A percentile compares a stretch with the other conserved stretches of the same genome.
Evolutionary conservation across 2,888 invertebrate species (phyloP).

Genomic region (Taphrorychus bicolor): DNA sequence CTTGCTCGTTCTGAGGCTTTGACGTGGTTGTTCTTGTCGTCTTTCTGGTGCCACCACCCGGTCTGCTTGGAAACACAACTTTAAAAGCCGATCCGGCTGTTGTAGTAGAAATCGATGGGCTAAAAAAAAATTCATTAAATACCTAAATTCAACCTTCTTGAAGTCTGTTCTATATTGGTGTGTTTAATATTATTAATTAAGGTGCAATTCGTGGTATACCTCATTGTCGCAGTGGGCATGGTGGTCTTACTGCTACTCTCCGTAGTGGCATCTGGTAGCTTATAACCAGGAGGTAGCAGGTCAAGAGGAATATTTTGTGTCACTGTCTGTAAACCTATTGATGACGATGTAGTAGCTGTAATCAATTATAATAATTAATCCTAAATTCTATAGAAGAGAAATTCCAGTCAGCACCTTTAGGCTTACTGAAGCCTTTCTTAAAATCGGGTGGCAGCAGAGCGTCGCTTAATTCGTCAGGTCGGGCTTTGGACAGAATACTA

Average conservation of each 20-base stretch:
- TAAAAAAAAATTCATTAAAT: not conserved
- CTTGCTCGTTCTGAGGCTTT: slow-evolving; percentile 40
- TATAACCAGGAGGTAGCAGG: slow-evolving; percentile 63
- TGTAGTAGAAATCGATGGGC: slow-evolving; percentile 39
- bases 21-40: slow-evolving; percentile 52
- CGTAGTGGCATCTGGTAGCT: slow-evolving; percentile 42
- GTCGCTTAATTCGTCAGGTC: slow-evolving; percentile 41
- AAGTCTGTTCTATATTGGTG: too few relatives aligned
- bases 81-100: slow-evolving; percentile 66
- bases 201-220: too few relatives aligned
- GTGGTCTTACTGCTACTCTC: not conserved
- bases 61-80: slow-evolving; percentile 81
- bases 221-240: not conserved
- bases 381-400: not conserved
- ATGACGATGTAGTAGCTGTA: slow-evolving; percentile 46
- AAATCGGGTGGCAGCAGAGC: slow-evolving; percentile 71
- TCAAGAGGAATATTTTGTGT: slow-evolving; percentile 27
- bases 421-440: slow-evolving; percentile 17
- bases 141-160: too few relatives aligned
- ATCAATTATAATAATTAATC: not conserved
- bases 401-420: slow-evolving; percentile 40
- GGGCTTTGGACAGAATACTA: slow-evolving; percentile 27
- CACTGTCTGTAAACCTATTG: slow-evolving; percentile 59
- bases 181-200: too few relatives aligned
- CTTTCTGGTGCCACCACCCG: slow-evolving; percentile 68